These are phyloP conservation scores for Megaptera novaeangliae DNA, from an alignment of 2,113 vertebrate genomes.

Conservation along the genomic window DNA sequence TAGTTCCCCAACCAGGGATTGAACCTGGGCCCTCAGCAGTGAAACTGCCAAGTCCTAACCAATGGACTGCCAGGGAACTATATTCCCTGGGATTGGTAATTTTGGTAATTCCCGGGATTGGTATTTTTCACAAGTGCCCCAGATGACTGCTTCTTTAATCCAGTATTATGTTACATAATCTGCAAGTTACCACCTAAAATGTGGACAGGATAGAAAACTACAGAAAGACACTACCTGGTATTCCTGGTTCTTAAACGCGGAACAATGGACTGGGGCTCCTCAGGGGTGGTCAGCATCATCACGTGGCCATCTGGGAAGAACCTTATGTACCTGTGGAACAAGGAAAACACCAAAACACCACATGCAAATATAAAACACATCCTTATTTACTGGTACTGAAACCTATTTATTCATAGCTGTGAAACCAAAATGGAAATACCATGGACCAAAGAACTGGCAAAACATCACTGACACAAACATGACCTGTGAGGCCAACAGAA, in stretches of 20 bases:
- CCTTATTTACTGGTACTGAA: not conserved
- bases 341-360: not conserved
- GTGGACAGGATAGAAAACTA: not conserved
- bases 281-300: slow-evolving; percentile 96
- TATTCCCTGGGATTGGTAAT: too few relatives aligned
- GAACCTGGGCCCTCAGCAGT: not conserved
- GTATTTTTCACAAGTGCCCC: not conserved
- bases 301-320: slow-evolving; percentile 96
- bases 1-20: not conserved
- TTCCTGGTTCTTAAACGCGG: slow-evolving; percentile 91
- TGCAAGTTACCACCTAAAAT: not conserved
- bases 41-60: not conserved
- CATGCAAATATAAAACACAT: not conserved
- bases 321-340: slow-evolving; percentile 89
- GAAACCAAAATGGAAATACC: not conserved
- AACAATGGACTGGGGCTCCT: slow-evolving; percentile 91
- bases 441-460: not conserved
- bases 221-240: slow-evolving; percentile 82
- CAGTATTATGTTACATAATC: not conserved
- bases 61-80: not conserved
- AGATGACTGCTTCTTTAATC: not conserved
- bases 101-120: not conserved
- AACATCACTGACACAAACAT: not conserved
- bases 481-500: not conserved
- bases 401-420: not conserved